Base-by-base conservation (phyloP, 2,113 vertebrate genomes). In the Halichoerus grypus region DNA sequence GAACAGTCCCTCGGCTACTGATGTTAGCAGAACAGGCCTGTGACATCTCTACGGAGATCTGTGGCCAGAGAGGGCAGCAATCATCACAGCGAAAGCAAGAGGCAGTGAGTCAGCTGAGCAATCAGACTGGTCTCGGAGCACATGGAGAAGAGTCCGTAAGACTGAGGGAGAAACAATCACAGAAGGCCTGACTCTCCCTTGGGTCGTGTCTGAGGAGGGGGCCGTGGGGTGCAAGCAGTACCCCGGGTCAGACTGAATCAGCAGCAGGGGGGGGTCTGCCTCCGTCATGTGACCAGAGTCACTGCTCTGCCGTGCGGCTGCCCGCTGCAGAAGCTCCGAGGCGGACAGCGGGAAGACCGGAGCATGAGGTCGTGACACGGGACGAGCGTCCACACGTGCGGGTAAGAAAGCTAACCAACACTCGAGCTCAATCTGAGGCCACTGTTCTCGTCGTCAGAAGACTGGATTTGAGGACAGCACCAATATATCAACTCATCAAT, bases 351-450 rank as follows among this genome's bases (percentile, higher is more conserved):
- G 51, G 46, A n/a, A 14, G 13, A 22, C 31, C 4, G 26, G 36
- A 3, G 21, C 7, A 2, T 0, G 9, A 14, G 49, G 28, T 18
- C 31, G 9, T 1, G 1, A 59, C 39, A 7, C 2, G 0, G 4
- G 39, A 19, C 19, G 36, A 24, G 22, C 6, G 33, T 31, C 49
- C 42, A 21, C 61, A 46, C 1, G 0, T 0, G 57, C 3, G 33
- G 11, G 4, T 46, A 6, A 10, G 53, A 6, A 69, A n/a, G 39
- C 67, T 0, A 14, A n/a, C 28, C 7, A 12, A 24, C 1, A 5
- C 0, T 14, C 0, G 0, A 26, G 65, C 15, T 55, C 21, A 5
- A 31, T 42, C 15, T 11, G 2, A 31, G 51, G 42, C 55, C 7
- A 2, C 22, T 3, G 15, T 11, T 61, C 8, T 5, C 33, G 8